Conservation (phyloP, 2,797 vertebrate species). For the Danio jaintianensis region DNA sequence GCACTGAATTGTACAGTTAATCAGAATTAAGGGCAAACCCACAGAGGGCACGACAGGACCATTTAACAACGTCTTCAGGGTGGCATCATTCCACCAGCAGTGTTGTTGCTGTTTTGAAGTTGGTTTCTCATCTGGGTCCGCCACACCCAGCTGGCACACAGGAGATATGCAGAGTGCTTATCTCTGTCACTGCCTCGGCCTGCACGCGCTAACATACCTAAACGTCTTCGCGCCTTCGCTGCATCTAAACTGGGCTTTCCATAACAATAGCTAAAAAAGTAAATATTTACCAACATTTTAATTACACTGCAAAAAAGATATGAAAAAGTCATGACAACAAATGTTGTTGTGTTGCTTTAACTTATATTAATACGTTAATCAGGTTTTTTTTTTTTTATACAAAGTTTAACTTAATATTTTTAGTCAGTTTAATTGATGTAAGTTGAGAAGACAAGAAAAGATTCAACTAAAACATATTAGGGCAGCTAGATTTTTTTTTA, state of each 20-base stretch:
- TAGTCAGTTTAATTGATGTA: too few relatives aligned
- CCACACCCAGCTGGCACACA: conserved; percentile 61
- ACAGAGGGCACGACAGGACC: conserved; percentile 54
- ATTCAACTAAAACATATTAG: too few relatives aligned
- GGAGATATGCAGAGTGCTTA: conserved; percentile 60
- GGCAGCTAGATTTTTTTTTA: too few relatives aligned
- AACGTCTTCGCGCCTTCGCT: not conserved
- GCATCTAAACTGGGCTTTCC: not conserved
- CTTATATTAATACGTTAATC: too few relatives aligned
- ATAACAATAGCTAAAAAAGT: not conserved
- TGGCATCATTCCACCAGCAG: not conserved
- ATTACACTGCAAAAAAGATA: not conserved
- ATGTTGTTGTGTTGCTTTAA: too few relatives aligned
- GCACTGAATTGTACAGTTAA: not conserved
- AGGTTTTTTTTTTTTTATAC: too few relatives aligned
- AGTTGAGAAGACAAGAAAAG: too few relatives aligned
- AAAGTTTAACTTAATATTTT: too few relatives aligned
- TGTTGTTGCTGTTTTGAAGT: conserved; percentile 46
- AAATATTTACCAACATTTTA: not conserved
- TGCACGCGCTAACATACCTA: not conserved
- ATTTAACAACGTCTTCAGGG: not conserved
- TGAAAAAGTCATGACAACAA: too few relatives aligned
- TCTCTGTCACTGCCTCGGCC: conserved; percentile 46
- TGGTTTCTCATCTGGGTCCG: conserved; percentile 33
- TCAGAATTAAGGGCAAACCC: conserved; percentile 9